These are phyloP conservation scores for Procavia capensis DNA, from an alignment of 2,113 vertebrate species.

Conservation along the genomic window DNA sequence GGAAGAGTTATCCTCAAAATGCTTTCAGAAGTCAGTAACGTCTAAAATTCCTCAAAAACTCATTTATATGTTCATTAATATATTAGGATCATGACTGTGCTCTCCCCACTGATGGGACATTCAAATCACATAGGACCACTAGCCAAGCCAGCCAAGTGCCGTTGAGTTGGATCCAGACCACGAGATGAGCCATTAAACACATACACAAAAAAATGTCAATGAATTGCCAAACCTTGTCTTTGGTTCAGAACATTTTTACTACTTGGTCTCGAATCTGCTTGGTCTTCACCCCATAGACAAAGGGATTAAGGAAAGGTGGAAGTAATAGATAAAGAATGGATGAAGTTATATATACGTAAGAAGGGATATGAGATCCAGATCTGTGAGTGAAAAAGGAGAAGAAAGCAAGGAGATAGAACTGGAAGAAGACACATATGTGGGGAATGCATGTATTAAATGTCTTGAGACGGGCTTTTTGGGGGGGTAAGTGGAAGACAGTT, in stretches of 20 bases:
- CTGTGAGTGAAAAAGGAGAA: conserved; percentile 54
- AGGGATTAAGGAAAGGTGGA: conserved; percentile 62
- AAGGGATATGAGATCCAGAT: neutral
- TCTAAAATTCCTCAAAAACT: neutral
- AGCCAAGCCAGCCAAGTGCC: too few relatives aligned
- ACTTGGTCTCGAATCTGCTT: conserved; percentile 55
- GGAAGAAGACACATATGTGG: conserved; percentile 25
- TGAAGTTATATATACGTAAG: conserved; percentile 12
- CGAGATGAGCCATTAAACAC: neutral
- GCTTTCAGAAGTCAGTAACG: neutral
- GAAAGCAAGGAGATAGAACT: conserved; percentile 54
- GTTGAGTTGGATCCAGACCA: too few relatives aligned
- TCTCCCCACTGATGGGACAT: neutral
- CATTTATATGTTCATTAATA: neutral
- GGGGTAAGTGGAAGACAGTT: neutral
- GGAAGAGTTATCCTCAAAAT: neutral
- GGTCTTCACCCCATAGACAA: conserved; percentile 72
- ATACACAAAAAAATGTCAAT: neutral
- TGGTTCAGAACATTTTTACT: neutral
- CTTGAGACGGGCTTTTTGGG: conserved; percentile 36
- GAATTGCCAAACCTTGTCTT: neutral
- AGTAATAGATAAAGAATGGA: conserved; percentile 63
- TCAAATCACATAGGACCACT: neutral
- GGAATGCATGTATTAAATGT: conserved; percentile 55
- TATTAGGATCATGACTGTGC: neutral